Evolutionary conservation across 2,888 invertebrate genomes (phyloP).

Genomic region (Hirtodrosophila confusa): DNA sequence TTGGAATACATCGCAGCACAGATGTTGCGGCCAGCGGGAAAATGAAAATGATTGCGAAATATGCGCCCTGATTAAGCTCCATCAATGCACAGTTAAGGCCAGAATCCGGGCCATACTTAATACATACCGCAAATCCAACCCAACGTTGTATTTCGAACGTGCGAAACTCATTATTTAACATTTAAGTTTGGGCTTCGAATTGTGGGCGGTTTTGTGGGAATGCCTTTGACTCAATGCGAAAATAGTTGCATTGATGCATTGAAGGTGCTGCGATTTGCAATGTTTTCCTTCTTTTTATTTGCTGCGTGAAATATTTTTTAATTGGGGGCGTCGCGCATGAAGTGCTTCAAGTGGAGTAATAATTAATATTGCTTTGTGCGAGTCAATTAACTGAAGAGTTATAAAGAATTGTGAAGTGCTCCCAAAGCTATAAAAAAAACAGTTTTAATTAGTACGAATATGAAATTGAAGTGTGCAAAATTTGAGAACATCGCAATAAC

Average conservation of each 20-base stretch:
- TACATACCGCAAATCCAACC: neutral
- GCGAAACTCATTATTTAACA: slow-evolving; percentile 68
- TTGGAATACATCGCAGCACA: slow-evolving; percentile 19
- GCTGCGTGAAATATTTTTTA: slow-evolving; percentile 11
- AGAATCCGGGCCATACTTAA: slow-evolving; percentile 1
- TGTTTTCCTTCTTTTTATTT: neutral
- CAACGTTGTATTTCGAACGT: slow-evolving; percentile 22
- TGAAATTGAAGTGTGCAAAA: too few relatives aligned
- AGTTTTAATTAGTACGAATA: too few relatives aligned
- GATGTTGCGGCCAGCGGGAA: slow-evolving; percentile 40
- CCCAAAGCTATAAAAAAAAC: neutral
- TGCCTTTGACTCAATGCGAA: slow-evolving; percentile 17
- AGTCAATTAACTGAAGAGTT: slow-evolving; percentile 32
- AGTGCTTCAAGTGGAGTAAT: slow-evolving; percentile 28
- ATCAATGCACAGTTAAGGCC: slow-evolving; percentile 59
- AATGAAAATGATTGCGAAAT: slow-evolving; percentile 53
- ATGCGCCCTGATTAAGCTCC: slow-evolving; percentile 58
- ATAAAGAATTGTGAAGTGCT: slow-evolving; percentile 4
- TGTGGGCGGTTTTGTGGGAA: slow-evolving; percentile 24
- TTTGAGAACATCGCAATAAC: too few relatives aligned
- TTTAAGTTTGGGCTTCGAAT: slow-evolving; percentile 46
- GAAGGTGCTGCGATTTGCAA: slow-evolving; percentile 3
- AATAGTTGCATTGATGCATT: slow-evolving; percentile 41
- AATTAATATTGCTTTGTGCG: slow-evolving; percentile 28
- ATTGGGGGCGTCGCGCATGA: slow-evolving; percentile 13